Evolutionary conservation across 2,797 vertebrate species (phyloP).

Genomic region (Sebastiscus tertius): DNA sequence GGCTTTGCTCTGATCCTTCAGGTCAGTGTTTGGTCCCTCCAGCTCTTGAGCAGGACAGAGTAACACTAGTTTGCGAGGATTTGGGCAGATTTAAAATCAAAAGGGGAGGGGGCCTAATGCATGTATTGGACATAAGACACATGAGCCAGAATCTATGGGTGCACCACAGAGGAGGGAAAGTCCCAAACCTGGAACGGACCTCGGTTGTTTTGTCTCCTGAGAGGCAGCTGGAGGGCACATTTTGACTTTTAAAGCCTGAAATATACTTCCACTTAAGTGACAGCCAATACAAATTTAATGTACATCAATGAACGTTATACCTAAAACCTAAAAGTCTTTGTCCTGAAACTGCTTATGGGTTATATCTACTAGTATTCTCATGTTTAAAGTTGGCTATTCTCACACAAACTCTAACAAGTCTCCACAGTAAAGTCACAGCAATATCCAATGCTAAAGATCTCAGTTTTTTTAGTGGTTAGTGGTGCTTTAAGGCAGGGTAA

Average conservation of each 20-base stretch:
- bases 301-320: background rate
- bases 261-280: background rate
- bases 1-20: constrained; percentile 84
- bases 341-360: background rate
- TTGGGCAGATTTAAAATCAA: constrained; percentile 73
- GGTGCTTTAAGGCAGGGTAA: background rate
- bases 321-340: background rate
- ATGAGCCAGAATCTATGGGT: constrained; percentile 51
- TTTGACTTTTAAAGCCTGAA: background rate
- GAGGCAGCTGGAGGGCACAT: background rate
- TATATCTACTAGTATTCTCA: background rate
- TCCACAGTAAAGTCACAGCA: background rate
- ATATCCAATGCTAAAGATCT: no score
- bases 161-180: background rate
- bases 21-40: constrained; percentile 76
- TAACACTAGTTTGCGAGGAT: constrained; percentile 75
- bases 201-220: constrained; percentile 16
- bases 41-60: constrained; percentile 74
- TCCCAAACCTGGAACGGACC: constrained; percentile 2
- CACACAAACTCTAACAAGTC: background rate
- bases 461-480: background rate
- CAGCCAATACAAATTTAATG: background rate
- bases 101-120: constrained; percentile 51
- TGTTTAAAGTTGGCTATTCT: background rate
- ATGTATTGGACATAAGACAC: constrained; percentile 50